A percentile compares a stretch with the other conserved stretches of the same genome.
These are phyloP conservation scores for Arion vulgaris DNA, from an alignment of 1,140 invertebrate species.

Conservation along the genomic window DNA sequence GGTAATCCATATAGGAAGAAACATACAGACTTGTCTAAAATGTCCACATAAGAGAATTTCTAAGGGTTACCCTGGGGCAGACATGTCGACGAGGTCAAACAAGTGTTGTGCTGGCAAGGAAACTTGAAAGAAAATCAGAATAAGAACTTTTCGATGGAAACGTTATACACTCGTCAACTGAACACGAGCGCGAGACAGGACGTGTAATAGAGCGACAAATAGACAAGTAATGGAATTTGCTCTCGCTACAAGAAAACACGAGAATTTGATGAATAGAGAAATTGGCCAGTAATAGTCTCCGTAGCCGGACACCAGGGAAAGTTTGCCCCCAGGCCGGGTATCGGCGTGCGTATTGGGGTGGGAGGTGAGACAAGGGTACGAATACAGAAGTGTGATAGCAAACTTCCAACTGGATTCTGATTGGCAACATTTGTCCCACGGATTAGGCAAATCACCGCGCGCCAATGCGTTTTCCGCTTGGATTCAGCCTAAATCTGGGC, in stretches of 20 bases:
- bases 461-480: conserved; percentile 42
- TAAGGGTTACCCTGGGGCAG: not conserved
- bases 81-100: conserved; percentile 5
- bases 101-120: not conserved
- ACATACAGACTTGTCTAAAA: not conserved
- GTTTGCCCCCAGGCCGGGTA: conserved; percentile 2
- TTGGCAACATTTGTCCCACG: conserved; percentile 43
- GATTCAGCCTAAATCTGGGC: conserved; percentile 21
- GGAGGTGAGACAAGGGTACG: not conserved
- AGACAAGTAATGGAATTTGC: conserved; percentile 39
- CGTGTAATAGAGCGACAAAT: conserved; percentile 40
- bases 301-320: conserved; percentile 11
- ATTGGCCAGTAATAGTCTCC: conserved; percentile 41
- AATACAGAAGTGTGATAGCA: conserved; percentile 12
- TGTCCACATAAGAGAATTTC: not conserved
- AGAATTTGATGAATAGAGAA: conserved; percentile 35
- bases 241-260: conserved; percentile 30
- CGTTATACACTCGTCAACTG: conserved; percentile 22
- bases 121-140: conserved; percentile 14
- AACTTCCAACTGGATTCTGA: conserved; percentile 11
- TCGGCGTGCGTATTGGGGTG: not conserved
- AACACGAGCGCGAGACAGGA: not conserved
- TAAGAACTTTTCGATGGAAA: conserved; percentile 15
- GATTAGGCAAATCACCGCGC: conserved; percentile 34
- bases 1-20: not conserved